phyloP scores from a whole-genome alignment of 1,140 invertebrate genomes.

The Galleria mellonella region DNA sequence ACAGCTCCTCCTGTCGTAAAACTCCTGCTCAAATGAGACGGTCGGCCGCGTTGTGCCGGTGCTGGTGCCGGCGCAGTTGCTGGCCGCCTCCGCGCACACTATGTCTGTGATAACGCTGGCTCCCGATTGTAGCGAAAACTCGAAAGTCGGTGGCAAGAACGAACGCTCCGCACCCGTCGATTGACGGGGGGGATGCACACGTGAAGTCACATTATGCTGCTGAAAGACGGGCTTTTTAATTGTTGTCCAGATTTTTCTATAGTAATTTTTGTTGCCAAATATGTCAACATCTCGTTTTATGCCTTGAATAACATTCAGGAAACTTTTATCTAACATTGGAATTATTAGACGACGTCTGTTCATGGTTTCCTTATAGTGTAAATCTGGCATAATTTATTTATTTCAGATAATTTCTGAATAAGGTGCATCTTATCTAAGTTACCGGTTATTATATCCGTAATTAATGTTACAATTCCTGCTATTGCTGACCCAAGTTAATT shows the following conservation, averaged over 20 bases:
- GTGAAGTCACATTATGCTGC: not conserved
- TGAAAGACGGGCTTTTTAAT: slow-evolving; percentile 6
- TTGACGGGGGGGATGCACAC: slow-evolving; percentile 5
- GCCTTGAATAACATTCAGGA: too few relatives aligned
- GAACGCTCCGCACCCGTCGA: slow-evolving; percentile 1
- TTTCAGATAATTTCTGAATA: slow-evolving; percentile 6
- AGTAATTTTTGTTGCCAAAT: slow-evolving; percentile 6
- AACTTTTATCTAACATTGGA: slow-evolving; percentile 10
- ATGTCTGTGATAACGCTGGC: too few relatives aligned
- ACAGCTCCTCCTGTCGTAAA: slow-evolving; percentile 1
- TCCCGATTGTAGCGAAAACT: too few relatives aligned
- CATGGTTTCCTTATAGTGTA: slow-evolving; percentile 7
- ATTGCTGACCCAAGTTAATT: slow-evolving; percentile 1
- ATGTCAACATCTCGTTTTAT: slow-evolving; percentile 9
- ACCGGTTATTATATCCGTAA: not conserved
- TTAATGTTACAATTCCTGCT: not conserved
- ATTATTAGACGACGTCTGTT: slow-evolving; percentile 7
- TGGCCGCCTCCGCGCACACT: too few relatives aligned
- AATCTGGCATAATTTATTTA: slow-evolving; percentile 7
- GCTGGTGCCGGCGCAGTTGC: too few relatives aligned
- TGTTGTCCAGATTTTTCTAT: slow-evolving; percentile 9
- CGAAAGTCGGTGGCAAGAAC: too few relatives aligned
- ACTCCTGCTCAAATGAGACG: not conserved
- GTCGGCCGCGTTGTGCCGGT: too few relatives aligned
- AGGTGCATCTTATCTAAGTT: not conserved